phyloP scores from a whole-genome alignment of 2,113 vertebrate species.

The Eurystomus gularis region DNA sequence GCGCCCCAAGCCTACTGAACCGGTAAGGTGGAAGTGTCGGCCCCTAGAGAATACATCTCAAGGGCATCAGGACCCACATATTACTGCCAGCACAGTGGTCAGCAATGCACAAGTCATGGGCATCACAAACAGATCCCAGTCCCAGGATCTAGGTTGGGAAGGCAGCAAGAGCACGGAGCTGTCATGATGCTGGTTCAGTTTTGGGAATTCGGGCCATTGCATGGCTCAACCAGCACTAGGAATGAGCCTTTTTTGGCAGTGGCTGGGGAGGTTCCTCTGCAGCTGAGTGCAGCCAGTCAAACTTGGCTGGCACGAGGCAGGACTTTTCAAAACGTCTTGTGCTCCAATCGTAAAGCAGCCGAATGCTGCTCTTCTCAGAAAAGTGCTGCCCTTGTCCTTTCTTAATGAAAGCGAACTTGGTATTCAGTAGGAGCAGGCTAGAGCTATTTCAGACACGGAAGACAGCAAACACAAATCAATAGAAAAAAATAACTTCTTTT shows the following conservation, averaged over 20 bases:
- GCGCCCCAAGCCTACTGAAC: not conserved
- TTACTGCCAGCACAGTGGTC: fast-evolving
- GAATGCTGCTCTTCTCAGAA: conserved; percentile 53
- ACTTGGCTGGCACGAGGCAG: conserved; percentile 46
- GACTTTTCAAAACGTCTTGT: conserved; percentile 52
- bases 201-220: not conserved
- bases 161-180: fast-evolving
- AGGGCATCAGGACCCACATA: not conserved
- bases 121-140: fast-evolving
- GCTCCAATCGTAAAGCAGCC: conserved; percentile 47
- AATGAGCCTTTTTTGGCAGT: conserved; percentile 63
- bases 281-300: conserved; percentile 20
- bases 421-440: conserved; percentile 19
- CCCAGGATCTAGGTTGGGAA: fast-evolving
- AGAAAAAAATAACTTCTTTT: conserved; percentile 90
- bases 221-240: not conserved
- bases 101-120: fast-evolving
- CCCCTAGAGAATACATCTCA: not conserved
- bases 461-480: conserved; percentile 78
- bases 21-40: fast-evolving
- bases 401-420: not conserved
- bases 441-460: conserved; percentile 62
- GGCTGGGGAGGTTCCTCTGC: conserved; percentile 43
- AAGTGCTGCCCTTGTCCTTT: conserved; percentile 36
- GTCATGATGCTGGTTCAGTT: fast-evolving